Base-by-base conservation (phyloP, 2,888 invertebrate genomes). In the Thecocarcelia acutangulata region DNA sequence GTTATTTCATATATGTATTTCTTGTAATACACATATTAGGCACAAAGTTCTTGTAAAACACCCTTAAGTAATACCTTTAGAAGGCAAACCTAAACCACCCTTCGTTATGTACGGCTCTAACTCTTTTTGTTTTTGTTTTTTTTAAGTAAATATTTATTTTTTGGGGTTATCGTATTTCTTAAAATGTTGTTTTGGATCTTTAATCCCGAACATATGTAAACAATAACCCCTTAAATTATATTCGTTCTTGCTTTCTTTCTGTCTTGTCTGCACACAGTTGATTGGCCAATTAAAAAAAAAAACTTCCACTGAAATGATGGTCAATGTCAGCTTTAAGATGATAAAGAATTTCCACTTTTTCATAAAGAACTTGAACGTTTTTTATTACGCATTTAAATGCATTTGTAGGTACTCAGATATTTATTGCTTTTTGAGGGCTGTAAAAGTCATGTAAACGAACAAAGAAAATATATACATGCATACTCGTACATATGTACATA, bases 301-400 rank as follows among this genome's bases (percentile, higher is more conserved):
- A 64, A 12, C 52, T 50, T 75, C 64, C 64, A 66, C 66, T 64
- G 52, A 64, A 69, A 70, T 80, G 75, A 80, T 80, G 75, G 64
- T 59, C 80, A 75, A 75, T 75, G 64, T 70, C 74, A 80, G 64
- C 48, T 48, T 56, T 48, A 21, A 70, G 52, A 52, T 46, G 42
- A 68, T 63, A 46, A 63, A 63, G 24, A 56, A 15, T 13, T 69
- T 44, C 3, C 15, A 3, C 11, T 13, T 68, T 42, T 33, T 15
- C 15, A 24, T 15, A n/a, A 33, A 40, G 46, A 58, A 48, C 13
- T 19, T 33, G 17, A 56, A 46, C 4, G 0, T 9, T 24, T 37
- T 37, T 69, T 15, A 8, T 33, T 21, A 40, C 19, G 19, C 56
- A 69, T 58, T 59, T 48, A 24, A 50, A 50, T 59, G 2, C 21